These are phyloP conservation scores for Scomber scombrus DNA, from an alignment of 2,113 vertebrate genomes.

Conservation along the genomic window DNA sequence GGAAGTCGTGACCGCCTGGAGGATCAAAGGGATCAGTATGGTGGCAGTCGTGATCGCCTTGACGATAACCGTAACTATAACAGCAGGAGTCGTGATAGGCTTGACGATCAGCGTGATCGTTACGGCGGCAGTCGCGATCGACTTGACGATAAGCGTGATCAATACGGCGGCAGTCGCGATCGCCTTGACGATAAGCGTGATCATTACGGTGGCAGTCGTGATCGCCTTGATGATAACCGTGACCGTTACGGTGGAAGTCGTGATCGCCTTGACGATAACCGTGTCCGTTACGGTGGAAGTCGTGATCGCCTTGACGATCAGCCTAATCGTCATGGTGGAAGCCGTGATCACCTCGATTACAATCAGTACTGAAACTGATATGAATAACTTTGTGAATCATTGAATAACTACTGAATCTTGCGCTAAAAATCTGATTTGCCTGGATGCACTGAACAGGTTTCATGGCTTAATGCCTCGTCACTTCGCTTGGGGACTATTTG, in stretches of 20 bases:
- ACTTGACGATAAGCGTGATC: slow-evolving; percentile 1
- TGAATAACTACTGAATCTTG: not conserved
- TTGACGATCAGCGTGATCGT: accelerated
- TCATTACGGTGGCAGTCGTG: not conserved
- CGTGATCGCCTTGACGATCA: slow-evolving; percentile 51
- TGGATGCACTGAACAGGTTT: not conserved
- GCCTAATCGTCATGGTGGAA: slow-evolving; percentile 1
- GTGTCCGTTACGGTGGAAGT: slow-evolving; percentile 29
- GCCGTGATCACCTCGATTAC: slow-evolving; percentile 3
- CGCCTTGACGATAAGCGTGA: slow-evolving; percentile 28
- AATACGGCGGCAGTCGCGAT: slow-evolving; percentile 15
- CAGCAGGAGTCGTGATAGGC: too few relatives aligned
- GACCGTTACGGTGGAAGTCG: slow-evolving; percentile 9
- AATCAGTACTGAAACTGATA: not conserved
- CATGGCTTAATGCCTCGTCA: too few relatives aligned
- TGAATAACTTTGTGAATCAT: slow-evolving; percentile 19
- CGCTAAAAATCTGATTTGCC: not conserved
- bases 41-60: slow-evolving; percentile 18
- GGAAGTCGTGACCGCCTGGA: slow-evolving; percentile 53
- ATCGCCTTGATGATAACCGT: slow-evolving; percentile 30
- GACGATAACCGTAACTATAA: too few relatives aligned
- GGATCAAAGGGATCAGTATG: not conserved
- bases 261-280: slow-evolving; percentile 31
- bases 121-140: slow-evolving; percentile 6
- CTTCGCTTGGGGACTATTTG: too few relatives aligned